A percentile compares a stretch with the other conserved stretches of the same genome.
phyloP scores from a whole-genome alignment of 2,113 vertebrate genomes.

The Carollia perspicillata region DNA sequence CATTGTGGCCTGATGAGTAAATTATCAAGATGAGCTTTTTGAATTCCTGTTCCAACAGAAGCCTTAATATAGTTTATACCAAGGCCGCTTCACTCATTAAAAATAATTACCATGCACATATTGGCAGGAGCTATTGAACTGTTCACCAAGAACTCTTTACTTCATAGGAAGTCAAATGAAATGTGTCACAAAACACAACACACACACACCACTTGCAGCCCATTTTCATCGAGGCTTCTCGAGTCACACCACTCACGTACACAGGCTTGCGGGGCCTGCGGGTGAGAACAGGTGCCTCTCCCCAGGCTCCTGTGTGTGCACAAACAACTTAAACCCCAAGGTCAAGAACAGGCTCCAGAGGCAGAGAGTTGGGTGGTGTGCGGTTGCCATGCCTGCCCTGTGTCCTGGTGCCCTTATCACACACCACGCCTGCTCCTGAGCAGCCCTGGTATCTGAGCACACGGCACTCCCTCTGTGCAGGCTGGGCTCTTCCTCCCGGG shows the following conservation, averaged over 20 bases:
- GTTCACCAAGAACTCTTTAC: not conserved
- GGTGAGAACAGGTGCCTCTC: accelerated
- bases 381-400: accelerated
- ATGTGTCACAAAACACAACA: not conserved
- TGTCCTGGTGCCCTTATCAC: not conserved
- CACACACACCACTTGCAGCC: accelerated
- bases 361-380: not conserved
- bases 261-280: not conserved
- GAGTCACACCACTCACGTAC: not conserved
- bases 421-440: accelerated
- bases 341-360: not conserved
- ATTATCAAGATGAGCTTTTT: not conserved
- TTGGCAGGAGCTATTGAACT: not conserved
- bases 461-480: accelerated
- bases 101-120: not conserved
- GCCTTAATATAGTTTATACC: not conserved
- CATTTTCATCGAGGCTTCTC: not conserved
- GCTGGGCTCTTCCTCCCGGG: too few relatives aligned
- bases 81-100: not conserved
- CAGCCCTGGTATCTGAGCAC: accelerated
- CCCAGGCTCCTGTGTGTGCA: not conserved
- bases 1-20: not conserved
- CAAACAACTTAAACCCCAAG: too few relatives aligned
- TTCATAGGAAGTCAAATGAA: not conserved
- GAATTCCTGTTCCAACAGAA: not conserved